These are phyloP conservation scores for Scophthalmus maximus DNA, from an alignment of 2,113 vertebrate genomes.

Conservation along the genomic window DNA sequence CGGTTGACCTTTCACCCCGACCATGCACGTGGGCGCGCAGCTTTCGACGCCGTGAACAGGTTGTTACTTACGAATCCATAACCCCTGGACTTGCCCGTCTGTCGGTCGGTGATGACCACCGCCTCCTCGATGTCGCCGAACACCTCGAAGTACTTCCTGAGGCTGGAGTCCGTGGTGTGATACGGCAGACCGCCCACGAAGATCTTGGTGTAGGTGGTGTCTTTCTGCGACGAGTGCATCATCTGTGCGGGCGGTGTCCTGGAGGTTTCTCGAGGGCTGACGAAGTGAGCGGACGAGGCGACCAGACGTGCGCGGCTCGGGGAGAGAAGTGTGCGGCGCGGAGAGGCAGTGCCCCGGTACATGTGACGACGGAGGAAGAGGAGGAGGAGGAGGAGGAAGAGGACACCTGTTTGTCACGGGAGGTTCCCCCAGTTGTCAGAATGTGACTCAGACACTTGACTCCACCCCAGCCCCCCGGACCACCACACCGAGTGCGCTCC, in stretches of 20 bases:
- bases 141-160: conserved; percentile 98
- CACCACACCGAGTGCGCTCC: conserved; percentile 31
- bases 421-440: conserved; percentile 67
- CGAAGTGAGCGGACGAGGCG: conserved; percentile 7
- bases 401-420: conserved; percentile 76
- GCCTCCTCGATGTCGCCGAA: conserved; percentile 98
- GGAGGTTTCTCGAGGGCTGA: not conserved
- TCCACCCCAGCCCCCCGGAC: conserved; percentile 61
- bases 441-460: conserved; percentile 67
- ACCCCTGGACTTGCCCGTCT: conserved; percentile 97
- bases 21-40: conserved; percentile 15
- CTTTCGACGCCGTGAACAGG: not conserved
- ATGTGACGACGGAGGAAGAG: conserved; percentile 24
- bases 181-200: conserved; percentile 97
- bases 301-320: not conserved
- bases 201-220: conserved; percentile 98
- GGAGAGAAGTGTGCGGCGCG: conserved; percentile 14
- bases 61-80: conserved; percentile 96
- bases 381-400: conserved; percentile 40
- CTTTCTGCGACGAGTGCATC: conserved; percentile 98
- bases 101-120: conserved; percentile 96
- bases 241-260: conserved; percentile 10
- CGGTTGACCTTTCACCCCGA: not conserved
- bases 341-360: conserved; percentile 17
- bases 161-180: conserved; percentile 96